Conservation (phyloP, 1,140 invertebrate genomes). For the Euwallacea similis region DNA sequence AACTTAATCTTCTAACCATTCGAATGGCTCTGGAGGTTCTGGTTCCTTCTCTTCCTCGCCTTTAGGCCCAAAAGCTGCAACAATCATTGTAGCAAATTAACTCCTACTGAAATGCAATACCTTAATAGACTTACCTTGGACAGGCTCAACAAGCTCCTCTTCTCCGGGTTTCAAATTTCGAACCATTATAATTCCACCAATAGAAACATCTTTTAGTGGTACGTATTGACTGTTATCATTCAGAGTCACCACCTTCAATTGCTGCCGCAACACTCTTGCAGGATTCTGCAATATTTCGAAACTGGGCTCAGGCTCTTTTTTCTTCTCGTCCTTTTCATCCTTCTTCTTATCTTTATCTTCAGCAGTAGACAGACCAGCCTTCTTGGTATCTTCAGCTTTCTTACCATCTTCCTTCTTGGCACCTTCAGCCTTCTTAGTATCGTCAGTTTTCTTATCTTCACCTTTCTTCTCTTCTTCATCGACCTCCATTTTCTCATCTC, state of each 20-base stretch:
- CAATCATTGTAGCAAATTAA: not conserved
- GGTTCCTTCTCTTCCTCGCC: constrained; percentile 94
- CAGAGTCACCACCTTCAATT: constrained; percentile 84
- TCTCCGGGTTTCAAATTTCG: constrained; percentile 80
- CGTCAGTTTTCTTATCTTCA: constrained; percentile 43
- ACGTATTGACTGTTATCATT: constrained; percentile 79
- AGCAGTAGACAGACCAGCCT: constrained; percentile 48
- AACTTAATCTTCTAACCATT: constrained; percentile 81
- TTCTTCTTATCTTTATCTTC: constrained; percentile 53
- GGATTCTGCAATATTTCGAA: constrained; percentile 95
- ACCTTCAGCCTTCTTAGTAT: constrained; percentile 45
- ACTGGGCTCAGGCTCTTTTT: constrained; percentile 82
- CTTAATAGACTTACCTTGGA: constrained; percentile 60
- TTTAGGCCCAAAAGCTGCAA: constrained; percentile 86
- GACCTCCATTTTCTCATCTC: constrained; percentile 59
- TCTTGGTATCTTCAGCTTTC: constrained; percentile 46
- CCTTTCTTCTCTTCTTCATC: constrained; percentile 34
- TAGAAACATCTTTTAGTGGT: constrained; percentile 88
- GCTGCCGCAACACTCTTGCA: constrained; percentile 89
- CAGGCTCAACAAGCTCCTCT: constrained; percentile 90
- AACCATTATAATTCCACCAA: constrained; percentile 96
- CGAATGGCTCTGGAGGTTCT: constrained; percentile 95
- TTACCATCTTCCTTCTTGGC: constrained; percentile 51
- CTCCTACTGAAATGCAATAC: not conserved
- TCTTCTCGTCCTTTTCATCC: constrained; percentile 62